phyloP scores from a whole-genome alignment of 2,797 vertebrate genomes.

The Pteropus rufus region DNA sequence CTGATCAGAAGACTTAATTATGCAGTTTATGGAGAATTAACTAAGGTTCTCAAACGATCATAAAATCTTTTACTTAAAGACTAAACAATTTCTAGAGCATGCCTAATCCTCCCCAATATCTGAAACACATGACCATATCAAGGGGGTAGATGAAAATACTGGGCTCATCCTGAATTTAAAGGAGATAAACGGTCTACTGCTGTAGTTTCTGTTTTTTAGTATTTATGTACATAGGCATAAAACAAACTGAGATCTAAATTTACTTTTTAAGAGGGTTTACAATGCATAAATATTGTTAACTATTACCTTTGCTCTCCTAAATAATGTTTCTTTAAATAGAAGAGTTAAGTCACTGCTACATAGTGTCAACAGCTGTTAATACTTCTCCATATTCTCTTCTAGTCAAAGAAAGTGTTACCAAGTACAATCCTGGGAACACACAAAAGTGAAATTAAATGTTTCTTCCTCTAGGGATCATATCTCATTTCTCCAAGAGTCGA shows the following conservation, averaged over 20 bases:
- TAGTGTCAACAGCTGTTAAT: not conserved
- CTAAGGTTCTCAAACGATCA: not conserved
- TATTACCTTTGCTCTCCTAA: conserved; percentile 33
- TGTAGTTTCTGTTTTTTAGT: not conserved
- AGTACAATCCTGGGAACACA: conserved; percentile 21
- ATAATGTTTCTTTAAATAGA: conserved; percentile 33
- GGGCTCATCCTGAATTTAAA: not conserved
- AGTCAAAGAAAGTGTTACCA: not conserved
- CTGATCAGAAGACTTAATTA: not conserved
- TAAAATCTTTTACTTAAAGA: not conserved
- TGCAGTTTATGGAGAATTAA: not conserved
- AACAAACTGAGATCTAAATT: not conserved
- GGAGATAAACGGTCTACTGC: not conserved
- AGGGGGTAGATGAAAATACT: not conserved
- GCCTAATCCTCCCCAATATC: not conserved
- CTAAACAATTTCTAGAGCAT: not conserved
- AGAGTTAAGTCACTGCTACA: not conserved
- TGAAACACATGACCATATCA: not conserved
- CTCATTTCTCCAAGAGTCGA: conserved; percentile 26
- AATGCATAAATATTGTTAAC: not conserved
- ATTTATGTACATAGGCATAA: not conserved
- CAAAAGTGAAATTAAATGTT: conserved; percentile 24
- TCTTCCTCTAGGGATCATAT: not conserved
- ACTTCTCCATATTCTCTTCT: conserved; percentile 35
- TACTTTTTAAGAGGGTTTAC: not conserved